These are phyloP conservation scores for Esox lucius DNA, from an alignment of 2,797 vertebrate species.

Conservation along the genomic window DNA sequence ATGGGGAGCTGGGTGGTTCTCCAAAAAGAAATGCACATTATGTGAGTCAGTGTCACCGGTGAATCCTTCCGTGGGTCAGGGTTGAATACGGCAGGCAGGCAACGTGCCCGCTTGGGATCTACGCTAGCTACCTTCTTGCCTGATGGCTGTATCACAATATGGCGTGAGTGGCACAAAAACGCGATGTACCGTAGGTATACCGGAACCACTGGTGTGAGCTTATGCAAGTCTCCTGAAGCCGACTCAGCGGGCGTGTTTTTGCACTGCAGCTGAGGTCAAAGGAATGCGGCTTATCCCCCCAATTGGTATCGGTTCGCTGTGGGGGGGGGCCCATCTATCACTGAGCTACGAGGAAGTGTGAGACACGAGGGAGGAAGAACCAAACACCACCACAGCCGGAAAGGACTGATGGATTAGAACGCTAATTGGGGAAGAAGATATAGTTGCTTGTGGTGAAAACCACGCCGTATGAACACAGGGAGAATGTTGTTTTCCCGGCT, in stretches of 20 bases:
- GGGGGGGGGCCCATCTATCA: not conserved
- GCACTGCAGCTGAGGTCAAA: not conserved
- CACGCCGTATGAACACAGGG: not conserved
- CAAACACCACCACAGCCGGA: not conserved
- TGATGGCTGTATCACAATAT: not conserved
- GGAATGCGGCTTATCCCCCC: not conserved
- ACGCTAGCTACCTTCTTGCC: not conserved
- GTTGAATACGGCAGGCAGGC: too few species aligned
- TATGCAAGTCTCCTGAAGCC: not conserved
- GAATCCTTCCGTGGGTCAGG: too few species aligned
- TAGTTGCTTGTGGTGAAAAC: constrained; percentile 2
- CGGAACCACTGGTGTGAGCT: too few species aligned
- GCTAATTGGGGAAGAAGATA: constrained; percentile 15
- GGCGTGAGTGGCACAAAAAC: not conserved
- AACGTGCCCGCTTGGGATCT: too few species aligned
- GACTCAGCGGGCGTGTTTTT: not conserved
- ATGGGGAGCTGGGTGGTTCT: too few species aligned
- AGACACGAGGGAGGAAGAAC: not conserved
- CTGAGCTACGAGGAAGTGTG: not conserved
- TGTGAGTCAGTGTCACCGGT: too few species aligned
- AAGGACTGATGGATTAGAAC: constrained; percentile 14
- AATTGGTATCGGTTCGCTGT: not conserved
- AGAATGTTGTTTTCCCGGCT: not conserved
- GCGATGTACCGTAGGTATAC: too few species aligned
- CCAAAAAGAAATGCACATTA: too few species aligned